phyloP scores from a whole-genome alignment of 2,888 invertebrate genomes.

The Drosophila ochracea region DNA sequence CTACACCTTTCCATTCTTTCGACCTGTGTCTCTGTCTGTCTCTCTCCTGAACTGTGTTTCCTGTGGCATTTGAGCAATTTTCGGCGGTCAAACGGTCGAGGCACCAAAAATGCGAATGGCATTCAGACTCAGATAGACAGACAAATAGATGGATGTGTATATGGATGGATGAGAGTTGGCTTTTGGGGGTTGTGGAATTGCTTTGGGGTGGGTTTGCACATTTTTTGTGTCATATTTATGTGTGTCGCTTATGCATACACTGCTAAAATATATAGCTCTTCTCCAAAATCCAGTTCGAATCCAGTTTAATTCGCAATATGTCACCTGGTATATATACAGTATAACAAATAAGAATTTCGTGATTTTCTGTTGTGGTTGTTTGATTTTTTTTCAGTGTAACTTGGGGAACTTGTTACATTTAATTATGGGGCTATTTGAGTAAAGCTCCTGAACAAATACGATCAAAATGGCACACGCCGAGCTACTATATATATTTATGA shows the following conservation, averaged over 20 bases:
- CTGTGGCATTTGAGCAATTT: slow-evolving; percentile 56
- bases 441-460: slow-evolving; percentile 61
- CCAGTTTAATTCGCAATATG: not conserved
- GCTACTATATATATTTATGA: not conserved
- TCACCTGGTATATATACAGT: not conserved
- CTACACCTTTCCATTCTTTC: not conserved
- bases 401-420: slow-evolving; percentile 60
- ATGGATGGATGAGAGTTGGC: not conserved
- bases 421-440: slow-evolving; percentile 67
- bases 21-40: not conserved
- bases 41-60: not conserved
- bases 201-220: slow-evolving; percentile 1
- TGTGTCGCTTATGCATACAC: not conserved
- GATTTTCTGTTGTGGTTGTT: not conserved
- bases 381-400: slow-evolving; percentile 22
- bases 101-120: slow-evolving; percentile 7
- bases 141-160: not conserved
- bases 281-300: not conserved
- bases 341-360: not conserved
- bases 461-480: slow-evolving; percentile 15
- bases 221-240: slow-evolving; percentile 12
- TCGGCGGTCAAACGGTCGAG: slow-evolving; percentile 25
- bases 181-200: not conserved
- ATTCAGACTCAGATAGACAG: slow-evolving; percentile 11
- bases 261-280: not conserved